phyloP scores from a whole-genome alignment of 2,113 vertebrate genomes.

The Lasiurus cinereus region DNA sequence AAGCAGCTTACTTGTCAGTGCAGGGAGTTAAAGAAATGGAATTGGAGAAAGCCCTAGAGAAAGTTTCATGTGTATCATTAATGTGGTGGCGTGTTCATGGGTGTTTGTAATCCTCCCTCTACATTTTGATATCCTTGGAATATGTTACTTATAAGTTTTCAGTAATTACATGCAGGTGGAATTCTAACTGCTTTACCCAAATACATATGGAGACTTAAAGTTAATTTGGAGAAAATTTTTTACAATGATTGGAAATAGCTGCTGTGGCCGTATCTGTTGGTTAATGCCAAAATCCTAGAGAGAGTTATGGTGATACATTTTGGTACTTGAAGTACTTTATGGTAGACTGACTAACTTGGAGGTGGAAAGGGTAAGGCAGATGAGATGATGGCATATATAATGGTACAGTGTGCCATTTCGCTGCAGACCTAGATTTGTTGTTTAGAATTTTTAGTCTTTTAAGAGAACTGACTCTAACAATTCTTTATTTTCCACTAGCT shows the following conservation, averaged over 20 bases:
- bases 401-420: background rate
- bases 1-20: background rate
- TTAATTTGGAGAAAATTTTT: background rate
- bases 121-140: background rate
- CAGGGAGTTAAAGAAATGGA: background rate
- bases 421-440: background rate
- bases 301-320: background rate
- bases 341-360: background rate
- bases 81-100: background rate
- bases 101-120: background rate
- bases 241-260: background rate
- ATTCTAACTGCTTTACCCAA: constrained; percentile 14
- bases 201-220: background rate
- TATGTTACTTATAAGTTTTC: constrained; percentile 24
- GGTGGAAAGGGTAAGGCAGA: background rate
- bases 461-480: background rate
- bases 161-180: background rate
- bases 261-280: background rate
- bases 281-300: background rate
- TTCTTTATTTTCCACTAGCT: background rate
- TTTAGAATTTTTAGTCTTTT: background rate
- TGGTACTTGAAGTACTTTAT: background rate
- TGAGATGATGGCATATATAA: background rate
- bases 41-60: background rate
- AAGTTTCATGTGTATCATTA: background rate